Evolutionary conservation across 2,113 vertebrate species (phyloP).

Genomic region (Platysteira castanea): DNA sequence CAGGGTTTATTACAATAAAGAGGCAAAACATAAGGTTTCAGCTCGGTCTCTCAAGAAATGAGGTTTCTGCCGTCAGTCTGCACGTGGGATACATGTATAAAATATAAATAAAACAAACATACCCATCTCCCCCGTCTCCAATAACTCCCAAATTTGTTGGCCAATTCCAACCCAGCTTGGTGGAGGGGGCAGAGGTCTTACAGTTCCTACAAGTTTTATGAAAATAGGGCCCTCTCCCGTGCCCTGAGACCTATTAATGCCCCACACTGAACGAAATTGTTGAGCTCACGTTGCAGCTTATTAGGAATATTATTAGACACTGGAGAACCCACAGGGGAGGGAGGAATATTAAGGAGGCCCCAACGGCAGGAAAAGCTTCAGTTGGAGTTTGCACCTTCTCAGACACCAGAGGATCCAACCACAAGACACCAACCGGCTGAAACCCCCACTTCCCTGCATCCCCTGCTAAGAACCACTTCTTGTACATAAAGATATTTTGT

Average conservation of each 20-base stretch:
- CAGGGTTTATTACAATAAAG: constrained; percentile 45
- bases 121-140: constrained; percentile 38
- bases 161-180: neutral
- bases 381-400: constrained; percentile 49
- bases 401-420: constrained; percentile 39
- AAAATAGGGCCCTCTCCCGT: constrained; percentile 47
- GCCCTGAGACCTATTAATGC: constrained; percentile 60
- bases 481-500: constrained; percentile 13
- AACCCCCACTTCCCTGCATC: neutral
- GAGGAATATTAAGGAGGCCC: constrained; percentile 14
- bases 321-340: constrained; percentile 50
- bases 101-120: constrained; percentile 64
- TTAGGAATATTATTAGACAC: constrained; percentile 63
- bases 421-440: constrained; percentile 11
- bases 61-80: constrained; percentile 24
- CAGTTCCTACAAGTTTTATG: constrained; percentile 48
- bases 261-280: constrained; percentile 59
- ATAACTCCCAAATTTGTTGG: constrained; percentile 44
- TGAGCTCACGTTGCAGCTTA: constrained; percentile 54
- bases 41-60: constrained; percentile 18
- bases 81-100: constrained; percentile 53
- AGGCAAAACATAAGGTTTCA: constrained; percentile 32
- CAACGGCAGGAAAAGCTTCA: neutral
- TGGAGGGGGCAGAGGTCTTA: constrained; percentile 52
- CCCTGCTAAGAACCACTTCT: constrained; percentile 7